A percentile compares a stretch with the other conserved stretches of the same genome.
Evolutionary conservation across 1,140 invertebrate species (phyloP).

Genomic region (Pseudobourletiella spinata): DNA sequence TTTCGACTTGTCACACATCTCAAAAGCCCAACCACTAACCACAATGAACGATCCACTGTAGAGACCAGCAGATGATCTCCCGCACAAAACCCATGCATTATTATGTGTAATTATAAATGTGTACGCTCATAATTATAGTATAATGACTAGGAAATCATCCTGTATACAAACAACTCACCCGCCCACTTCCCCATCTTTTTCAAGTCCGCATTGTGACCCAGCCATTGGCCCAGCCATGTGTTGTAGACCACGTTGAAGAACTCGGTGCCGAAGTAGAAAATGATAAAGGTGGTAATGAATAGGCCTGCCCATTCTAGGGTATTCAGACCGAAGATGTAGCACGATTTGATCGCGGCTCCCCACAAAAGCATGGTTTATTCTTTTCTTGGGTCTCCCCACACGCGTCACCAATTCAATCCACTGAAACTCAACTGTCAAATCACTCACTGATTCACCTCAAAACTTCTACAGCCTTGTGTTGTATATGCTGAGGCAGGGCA

Average conservation of each 20-base stretch:
- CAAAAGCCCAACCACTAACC: too few relatives aligned
- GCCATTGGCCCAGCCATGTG: slow-evolving; percentile 38
- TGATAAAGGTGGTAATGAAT: slow-evolving; percentile 31
- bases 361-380: slow-evolving; percentile 24
- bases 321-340: slow-evolving; percentile 33
- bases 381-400: too few relatives aligned
- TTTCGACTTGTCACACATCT: too few relatives aligned
- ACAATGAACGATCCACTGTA: too few relatives aligned
- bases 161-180: slow-evolving; percentile 38
- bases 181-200: slow-evolving; percentile 41
- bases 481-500: too few relatives aligned
- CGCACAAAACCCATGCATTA: not conserved
- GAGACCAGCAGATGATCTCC: too few relatives aligned
- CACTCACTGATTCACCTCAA: too few relatives aligned
- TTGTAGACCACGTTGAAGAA: slow-evolving; percentile 38
- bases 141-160: too few relatives aligned
- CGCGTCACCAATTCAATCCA: not conserved
- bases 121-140: too few relatives aligned
- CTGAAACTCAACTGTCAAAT: not conserved
- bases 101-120: too few relatives aligned
- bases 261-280: slow-evolving; percentile 32
- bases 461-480: too few relatives aligned
- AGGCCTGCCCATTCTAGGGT: slow-evolving; percentile 35
- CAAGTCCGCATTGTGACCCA: slow-evolving; percentile 39
- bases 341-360: slow-evolving; percentile 35